Evolutionary conservation across 1,140 invertebrate genomes (phyloP), one percentile per base, ranked within the genome.

Genomic region (Neomicropteryx cornuta): DNA sequence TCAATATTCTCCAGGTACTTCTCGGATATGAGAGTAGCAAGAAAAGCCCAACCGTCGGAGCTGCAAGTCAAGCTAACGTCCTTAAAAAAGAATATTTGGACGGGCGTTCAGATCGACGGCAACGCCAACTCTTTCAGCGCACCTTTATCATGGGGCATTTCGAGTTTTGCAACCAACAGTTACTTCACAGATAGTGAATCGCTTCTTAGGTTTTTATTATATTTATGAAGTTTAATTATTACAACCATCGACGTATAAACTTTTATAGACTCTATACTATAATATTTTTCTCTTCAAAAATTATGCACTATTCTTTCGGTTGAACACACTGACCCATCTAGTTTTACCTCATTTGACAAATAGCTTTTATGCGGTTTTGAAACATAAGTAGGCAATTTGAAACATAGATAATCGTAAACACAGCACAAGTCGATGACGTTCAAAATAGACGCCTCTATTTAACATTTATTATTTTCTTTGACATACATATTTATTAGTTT

Each of bases 81-180:
- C 3, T 44, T 76, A 18, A 68, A 66, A 42, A 70, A 66, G 49
- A 72, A 73, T 54, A 63, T 75, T 39, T 77, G 73, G 73, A 74
- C 68, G 3, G 73, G 72, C 17, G 49, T 66, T 5, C 56, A 60
- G 32, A 52, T 45, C 34, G 63, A 67, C 19, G 56, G 57, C 5
- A 65, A 66, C 19, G 28, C 41, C 21, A n/a, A n/a, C n/a, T n/a
- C n/a, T n/a, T n/a, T n/a, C n/a, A 43, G 48, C 39, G 55, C 60
- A 1, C 73, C 76, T 23, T 41, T 79, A 10, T 76, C 73, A 14
- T 77, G 75, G 75, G 73, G 73, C 4, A 58, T 71, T 29, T 72
- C 71, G 3, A 71, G 60, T 46, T 62, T 72, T 45, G 63, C 68
- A 4, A 62, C 65, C 50, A 63, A 62, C 39, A 65, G 60, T 13